Conservation (phyloP, 2,113 vertebrate genomes). For the Empidonax alnorum region DNA sequence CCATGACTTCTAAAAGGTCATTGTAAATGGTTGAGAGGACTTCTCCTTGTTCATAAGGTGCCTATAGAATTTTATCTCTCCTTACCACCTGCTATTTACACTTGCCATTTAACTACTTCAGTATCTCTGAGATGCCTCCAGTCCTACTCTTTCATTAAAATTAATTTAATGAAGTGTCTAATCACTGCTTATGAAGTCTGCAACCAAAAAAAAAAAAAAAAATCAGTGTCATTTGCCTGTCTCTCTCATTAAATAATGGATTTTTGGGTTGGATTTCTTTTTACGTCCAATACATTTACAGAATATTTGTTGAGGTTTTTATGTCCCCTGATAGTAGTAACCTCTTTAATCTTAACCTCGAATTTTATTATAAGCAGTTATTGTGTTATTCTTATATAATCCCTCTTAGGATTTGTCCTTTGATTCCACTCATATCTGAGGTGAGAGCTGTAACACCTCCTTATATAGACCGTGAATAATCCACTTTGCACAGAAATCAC, state of each 20-base stretch:
- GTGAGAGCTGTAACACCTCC: too few species aligned
- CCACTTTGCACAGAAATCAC: too few species aligned
- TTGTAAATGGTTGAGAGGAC: background rate
- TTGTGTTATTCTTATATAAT: background rate
- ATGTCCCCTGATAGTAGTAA: background rate
- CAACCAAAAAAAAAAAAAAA: background rate
- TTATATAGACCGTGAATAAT: too few species aligned
- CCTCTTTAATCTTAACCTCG: background rate
- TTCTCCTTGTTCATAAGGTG: background rate
- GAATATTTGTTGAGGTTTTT: background rate
- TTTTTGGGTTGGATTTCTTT: background rate
- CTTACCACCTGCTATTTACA: background rate
- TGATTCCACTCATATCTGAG: background rate
- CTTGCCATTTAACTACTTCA: background rate
- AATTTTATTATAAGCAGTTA: background rate
- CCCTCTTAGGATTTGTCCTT: background rate
- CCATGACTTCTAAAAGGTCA: background rate
- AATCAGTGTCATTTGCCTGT: background rate
- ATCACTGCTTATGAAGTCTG: background rate
- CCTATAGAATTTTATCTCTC: background rate
- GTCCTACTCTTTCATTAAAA: background rate
- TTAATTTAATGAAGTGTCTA: background rate
- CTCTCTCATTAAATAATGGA: background rate
- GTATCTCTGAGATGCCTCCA: background rate
- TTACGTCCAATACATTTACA: background rate